phyloP scores from a whole-genome alignment of 1,140 invertebrate genomes.

The Nymphalis io region DNA sequence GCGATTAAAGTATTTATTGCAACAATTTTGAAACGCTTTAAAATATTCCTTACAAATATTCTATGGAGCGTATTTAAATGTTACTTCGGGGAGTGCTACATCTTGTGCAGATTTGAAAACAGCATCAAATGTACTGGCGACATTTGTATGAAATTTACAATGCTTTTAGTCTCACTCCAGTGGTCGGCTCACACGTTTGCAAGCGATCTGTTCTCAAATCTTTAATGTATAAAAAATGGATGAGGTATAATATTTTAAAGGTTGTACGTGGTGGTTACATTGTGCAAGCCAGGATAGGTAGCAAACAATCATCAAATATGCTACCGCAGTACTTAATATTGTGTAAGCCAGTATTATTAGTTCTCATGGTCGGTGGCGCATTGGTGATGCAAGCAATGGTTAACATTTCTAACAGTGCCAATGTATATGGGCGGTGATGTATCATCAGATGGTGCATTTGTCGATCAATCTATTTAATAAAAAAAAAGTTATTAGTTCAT shows the following conservation, averaged over 20 bases:
- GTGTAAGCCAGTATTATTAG: too few relatives aligned
- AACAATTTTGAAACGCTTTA: not conserved
- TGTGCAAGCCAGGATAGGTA: too few relatives aligned
- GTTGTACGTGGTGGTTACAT: too few relatives aligned
- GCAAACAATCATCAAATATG: too few relatives aligned
- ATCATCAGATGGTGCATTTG: too few relatives aligned
- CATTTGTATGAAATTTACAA: slow-evolving; percentile 71
- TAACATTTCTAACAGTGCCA: too few relatives aligned
- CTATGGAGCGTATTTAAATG: slow-evolving; percentile 38
- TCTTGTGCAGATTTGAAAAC: slow-evolving; percentile 47
- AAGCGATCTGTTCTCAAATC: slow-evolving; percentile 50
- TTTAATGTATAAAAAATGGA: slow-evolving; percentile 35
- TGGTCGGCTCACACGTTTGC: slow-evolving; percentile 60
- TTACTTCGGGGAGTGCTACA: slow-evolving; percentile 56
- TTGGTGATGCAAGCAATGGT: too few relatives aligned
- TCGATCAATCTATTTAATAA: too few relatives aligned
- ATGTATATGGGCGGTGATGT: too few relatives aligned
- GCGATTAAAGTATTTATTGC: not conserved
- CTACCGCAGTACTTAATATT: too few relatives aligned
- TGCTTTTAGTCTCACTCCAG: slow-evolving; percentile 74
- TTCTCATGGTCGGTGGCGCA: too few relatives aligned
- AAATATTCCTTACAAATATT: not conserved
- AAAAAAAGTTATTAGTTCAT: too few relatives aligned
- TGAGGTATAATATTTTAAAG: slow-evolving; percentile 32
- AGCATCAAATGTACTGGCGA: slow-evolving; percentile 45